These are phyloP conservation scores for Alligator mississippiensis DNA, from an alignment of 2,113 vertebrate species.

Conservation along the genomic window DNA sequence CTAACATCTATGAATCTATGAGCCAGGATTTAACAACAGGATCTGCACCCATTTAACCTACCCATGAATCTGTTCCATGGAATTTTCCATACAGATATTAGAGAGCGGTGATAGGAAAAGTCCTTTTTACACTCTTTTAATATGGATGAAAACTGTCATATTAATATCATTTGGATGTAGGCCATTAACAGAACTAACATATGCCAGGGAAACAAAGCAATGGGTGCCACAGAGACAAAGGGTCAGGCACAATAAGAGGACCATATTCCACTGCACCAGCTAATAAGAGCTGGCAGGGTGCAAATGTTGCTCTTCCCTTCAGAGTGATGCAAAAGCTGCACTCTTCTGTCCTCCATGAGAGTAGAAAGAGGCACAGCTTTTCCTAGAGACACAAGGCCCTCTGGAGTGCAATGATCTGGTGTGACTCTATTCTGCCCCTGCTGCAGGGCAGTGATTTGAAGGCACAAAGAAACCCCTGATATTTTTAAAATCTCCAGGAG, in stretches of 20 bases:
- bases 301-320: neutral
- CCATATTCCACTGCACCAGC: neutral
- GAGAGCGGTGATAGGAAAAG: neutral
- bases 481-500: neutral
- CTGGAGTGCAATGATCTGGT: neutral
- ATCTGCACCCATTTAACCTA: neutral
- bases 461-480: neutral
- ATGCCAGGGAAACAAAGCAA: neutral
- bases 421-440: neutral
- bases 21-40: neutral
- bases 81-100: neutral
- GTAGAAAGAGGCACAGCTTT: neutral
- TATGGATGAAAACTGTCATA: neutral
- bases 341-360: neutral
- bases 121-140: neutral
- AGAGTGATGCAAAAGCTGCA: neutral
- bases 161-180: neutral
- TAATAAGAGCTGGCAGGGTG: neutral
- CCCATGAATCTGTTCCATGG: neutral
- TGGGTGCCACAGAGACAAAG: neutral
- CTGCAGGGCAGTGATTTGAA: neutral
- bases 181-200: neutral
- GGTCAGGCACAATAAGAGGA: neutral
- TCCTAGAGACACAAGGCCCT: neutral
- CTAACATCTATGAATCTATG: too few species aligned